Base-by-base conservation (phyloP, 2,888 invertebrate genomes). In the Netelia virgata region DNA sequence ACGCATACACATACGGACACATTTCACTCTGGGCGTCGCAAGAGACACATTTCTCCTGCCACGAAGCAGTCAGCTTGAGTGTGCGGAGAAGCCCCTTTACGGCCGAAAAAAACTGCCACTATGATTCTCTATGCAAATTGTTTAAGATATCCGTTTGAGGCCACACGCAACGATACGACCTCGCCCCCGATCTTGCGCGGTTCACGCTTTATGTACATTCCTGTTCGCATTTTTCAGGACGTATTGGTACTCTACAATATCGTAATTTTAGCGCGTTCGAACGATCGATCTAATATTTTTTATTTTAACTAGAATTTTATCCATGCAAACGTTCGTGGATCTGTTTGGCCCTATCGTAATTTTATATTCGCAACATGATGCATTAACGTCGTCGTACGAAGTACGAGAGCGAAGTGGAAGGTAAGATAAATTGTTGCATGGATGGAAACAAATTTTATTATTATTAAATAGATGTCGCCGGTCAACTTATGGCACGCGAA, bases 51-150 rank as follows among this genome's bases (percentile, higher is more conserved):
- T 79, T 72, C 81, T 84, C 85, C 80, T 81, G 86, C 83, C 68
- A 57, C 74, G 57, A 79, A 87, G 87, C 76, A 84, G 53, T 66
- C 90, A 88, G 90, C 89, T 89, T 88, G 90, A 91, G 89, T 90
- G 87, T 84, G 88, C 86, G 87, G 90, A 90, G 90, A 89, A 89
- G n/a, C 90, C 91, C 92, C 91, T 93, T 93, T 93, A 93, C 88
- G 90, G 90, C 88, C 91, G 88, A 92, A 92, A 82, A 82, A 93
- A 93, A 93, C 92, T 91, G 91, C 92, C 92, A 91, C 92, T 92
- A 93, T 91, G 92, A 93, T 93, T 93, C 91, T 91, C 92, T 92
- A 93, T 93, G 93, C 93, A 93, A 93, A 93, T 93, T 93, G 93
- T 93, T 93, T 92, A 92, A 93, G 92, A 93, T 93, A 93, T 92